Evolutionary conservation across 2,113 vertebrate genomes (phyloP), one percentile per base, ranked within the genome.

Genomic region (Sinocyclocheilus anshuiensis): DNA sequence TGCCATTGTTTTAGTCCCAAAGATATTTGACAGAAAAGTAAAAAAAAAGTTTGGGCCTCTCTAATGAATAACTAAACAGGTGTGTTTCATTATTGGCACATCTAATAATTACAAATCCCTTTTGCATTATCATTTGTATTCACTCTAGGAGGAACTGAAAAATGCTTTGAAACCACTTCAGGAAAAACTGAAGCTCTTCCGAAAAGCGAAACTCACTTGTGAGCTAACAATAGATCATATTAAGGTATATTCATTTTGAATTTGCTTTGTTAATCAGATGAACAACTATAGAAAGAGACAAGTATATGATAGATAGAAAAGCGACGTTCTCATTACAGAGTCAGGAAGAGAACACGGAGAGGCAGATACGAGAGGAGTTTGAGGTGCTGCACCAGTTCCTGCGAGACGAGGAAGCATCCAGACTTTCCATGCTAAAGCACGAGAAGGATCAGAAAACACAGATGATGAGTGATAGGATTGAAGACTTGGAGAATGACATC

Each of bases 341-440:
- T 55, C 95, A 96, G 89, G 90, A 86, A 1, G 89, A 93, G 71
- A 92, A 94, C 22, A 92, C 93, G 0, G 94, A 95, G 87, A 89
- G 42, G n/a, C 93, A 93, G 88, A 95, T 96, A 83, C 93, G 87
- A 84, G 91, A 91, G 12, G 94, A 95, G 74, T 96, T 96, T 84
- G 90, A 95, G 82, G 88, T 80, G 2, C 89, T 96, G 65, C 93
- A 93, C 78, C 45, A n/a, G 80, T 95, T 94, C 84, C 93, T 96
- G 75, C 91, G 84, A 59, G 93, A 95, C 75, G 94, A 95, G 83
- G 95, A 96, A 85, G 90, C 88, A 26, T 89, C 88, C 26, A 91
- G 92, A 72, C 84, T 95, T 26, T 89, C 89, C 20, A 86, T 87
- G 72, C 87, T 96, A 26, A 92, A 91, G 82, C 90, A 90, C 3